A percentile compares a stretch with the other conserved stretches of the same genome.
These are phyloP conservation scores for Ficedula albicollis DNA, from an alignment of 2,797 vertebrate species.

Conservation along the genomic window DNA sequence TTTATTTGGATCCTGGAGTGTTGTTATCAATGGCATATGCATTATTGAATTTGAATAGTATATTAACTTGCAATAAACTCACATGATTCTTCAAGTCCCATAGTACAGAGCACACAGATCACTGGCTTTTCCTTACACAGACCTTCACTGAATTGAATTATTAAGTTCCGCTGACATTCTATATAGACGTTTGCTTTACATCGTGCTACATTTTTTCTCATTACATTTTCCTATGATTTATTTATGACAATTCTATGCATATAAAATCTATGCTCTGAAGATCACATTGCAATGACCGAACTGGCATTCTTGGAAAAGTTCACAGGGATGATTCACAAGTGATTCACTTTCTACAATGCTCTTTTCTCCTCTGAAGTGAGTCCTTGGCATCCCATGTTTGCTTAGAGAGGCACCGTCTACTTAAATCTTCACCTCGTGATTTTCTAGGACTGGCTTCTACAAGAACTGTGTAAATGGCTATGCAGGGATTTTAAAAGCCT, in stretches of 20 bases:
- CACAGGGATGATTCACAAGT: slow-evolving; percentile 51
- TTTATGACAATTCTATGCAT: slow-evolving; percentile 72
- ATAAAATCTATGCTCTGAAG: slow-evolving; percentile 64
- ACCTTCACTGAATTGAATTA: slow-evolving; percentile 67
- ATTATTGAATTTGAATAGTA: slow-evolving; percentile 46
- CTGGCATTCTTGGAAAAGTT: slow-evolving; percentile 60
- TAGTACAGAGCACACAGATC: slow-evolving; percentile 38
- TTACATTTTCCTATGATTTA: slow-evolving; percentile 72
- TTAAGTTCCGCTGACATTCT: slow-evolving; percentile 60
- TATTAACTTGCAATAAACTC: slow-evolving; percentile 50
- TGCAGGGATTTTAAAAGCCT: not conserved
- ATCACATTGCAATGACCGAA: slow-evolving; percentile 70
- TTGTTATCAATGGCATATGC: not conserved
- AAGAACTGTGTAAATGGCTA: not conserved
- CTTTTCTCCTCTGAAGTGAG: slow-evolving; percentile 31
- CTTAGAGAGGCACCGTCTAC: not conserved
- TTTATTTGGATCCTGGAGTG: slow-evolving; percentile 7
- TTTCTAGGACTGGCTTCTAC: not conserved
- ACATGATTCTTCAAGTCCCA: slow-evolving; percentile 22
- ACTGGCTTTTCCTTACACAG: slow-evolving; percentile 42
- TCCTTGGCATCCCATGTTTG: not conserved
- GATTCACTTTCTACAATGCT: slow-evolving; percentile 25
- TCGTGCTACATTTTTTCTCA: slow-evolving; percentile 73
- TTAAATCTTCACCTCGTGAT: not conserved
- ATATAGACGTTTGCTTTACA: slow-evolving; percentile 60